Evolutionary conservation across 2,113 vertebrate species (phyloP), one percentile per base, ranked within the genome.

Genomic region (Trogon surrucura): DNA sequence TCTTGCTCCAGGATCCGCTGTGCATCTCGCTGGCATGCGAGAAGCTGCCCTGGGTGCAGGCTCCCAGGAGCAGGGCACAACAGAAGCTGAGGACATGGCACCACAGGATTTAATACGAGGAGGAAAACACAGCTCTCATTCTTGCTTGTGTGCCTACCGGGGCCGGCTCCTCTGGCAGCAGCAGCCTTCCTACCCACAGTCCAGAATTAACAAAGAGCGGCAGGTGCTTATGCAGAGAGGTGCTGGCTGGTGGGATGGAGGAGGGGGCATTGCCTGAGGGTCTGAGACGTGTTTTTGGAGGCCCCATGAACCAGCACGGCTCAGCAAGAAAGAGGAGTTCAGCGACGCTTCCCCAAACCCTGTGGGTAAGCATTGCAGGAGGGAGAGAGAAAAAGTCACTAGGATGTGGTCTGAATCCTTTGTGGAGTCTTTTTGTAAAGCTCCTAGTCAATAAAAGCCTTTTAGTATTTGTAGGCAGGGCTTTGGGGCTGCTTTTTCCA

Each of bases 291-390:
- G 56, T 13, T 32, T 88, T 91, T 83, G 57, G 50, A 85, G 38
- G 23, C 30, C 44, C 18, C 0, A 0, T 16, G 10, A 89, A 66
- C 17, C 70, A 38, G 41, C 47, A 25, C 1, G 5, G 32, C 25
- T 58, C 62, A 71, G 58, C 51, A 44, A 26, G 47, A 57, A 57
- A 0, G 4, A 61, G 27, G 44, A 14, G 18, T 70, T 62, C 26
- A 41, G 56, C 34, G 70, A 5, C n/a, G 17, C 5, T 67, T 79
- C n/a, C n/a, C 9, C 22, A 11, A 88, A 69, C 30, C 13, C 71
- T 0, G 2, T 44, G 38, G 23, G 22, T 58, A 65, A 79, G 65
- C 41, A 44, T 41, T 90, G 85, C 65, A 71, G 70, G 77, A 71
- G 12, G 19, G 65, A 73, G 34, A 90, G 65, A 88, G 38, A 53